Evolutionary conservation across 2,888 invertebrate species (phyloP).

Genomic region (Tetanocera ferruginea): DNA sequence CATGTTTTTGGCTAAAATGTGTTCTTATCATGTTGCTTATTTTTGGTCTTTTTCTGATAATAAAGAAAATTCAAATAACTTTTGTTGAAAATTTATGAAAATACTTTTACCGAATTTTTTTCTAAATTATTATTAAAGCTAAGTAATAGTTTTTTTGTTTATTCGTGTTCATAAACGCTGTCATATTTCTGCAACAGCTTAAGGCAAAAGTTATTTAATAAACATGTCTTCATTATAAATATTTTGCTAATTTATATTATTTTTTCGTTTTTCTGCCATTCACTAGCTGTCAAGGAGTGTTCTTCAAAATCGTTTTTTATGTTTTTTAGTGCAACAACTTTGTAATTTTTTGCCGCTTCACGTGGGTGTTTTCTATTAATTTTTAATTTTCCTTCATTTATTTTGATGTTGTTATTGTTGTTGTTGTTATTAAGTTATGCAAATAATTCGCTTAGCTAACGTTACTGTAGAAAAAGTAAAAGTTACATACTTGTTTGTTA

Average conservation of each 20-base stretch:
- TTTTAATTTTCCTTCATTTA: not conserved
- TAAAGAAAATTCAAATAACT: not conserved
- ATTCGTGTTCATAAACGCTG: not conserved
- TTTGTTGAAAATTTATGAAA: not conserved
- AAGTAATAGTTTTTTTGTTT: not conserved
- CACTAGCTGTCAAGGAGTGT: too few relatives aligned
- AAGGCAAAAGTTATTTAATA: too few relatives aligned
- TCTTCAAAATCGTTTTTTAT: too few relatives aligned
- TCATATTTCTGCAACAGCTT: too few relatives aligned
- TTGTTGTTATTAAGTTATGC: conserved; percentile 7
- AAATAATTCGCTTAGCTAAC: not conserved
- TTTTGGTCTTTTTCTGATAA: not conserved
- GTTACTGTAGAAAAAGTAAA: not conserved
- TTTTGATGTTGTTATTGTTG: not conserved
- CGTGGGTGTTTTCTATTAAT: not conserved
- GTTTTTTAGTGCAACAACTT: too few relatives aligned
- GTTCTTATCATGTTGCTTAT: not conserved
- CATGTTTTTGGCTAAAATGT: not conserved
- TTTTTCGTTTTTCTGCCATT: too few relatives aligned
- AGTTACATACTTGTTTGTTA: not conserved
- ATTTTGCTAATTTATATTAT: too few relatives aligned
- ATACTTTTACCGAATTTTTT: not conserved
- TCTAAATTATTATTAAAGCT: not conserved
- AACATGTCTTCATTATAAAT: too few relatives aligned
- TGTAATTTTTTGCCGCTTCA: not conserved